Evolutionary conservation across 1,140 invertebrate genomes (phyloP), one percentile per base, ranked within the genome.

Genomic region (Formica selysi): DNA sequence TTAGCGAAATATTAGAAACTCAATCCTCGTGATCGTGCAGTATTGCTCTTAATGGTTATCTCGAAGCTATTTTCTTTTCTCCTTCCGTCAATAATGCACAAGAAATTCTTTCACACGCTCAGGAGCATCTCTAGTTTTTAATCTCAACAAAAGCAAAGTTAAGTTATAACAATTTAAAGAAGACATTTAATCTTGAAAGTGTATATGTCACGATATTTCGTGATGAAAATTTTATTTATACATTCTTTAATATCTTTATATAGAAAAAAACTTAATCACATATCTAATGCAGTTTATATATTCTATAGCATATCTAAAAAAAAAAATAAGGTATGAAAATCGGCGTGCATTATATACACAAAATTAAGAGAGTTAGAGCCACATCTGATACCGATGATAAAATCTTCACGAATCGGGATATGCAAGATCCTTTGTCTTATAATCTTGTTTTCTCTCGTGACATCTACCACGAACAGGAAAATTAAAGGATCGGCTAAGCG

Each of bases 1-100:
- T 85, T 86, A 86, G 76, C 67, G 76, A 70, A 54, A 85, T 79
- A 81, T 81, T 86, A 81, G 85, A 86, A 86, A 86, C 76, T 71
- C 65, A 57, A 85, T 85, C 83, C 61, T 68, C 26, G 62, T 80
- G 79, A 81, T 76, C 61, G 59, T 73, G 68, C 74, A 61, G 38
- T 81, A 59, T 81, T 73, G 54, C 26, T 48, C 62, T 79, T 80
- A 85, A 85, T 84, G 76, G 74, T 62, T 79, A 79, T 67, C 26
- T 85, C 62, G 61, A 67, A 38, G 13, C 36, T 38, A 67, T 76
- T 51, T 80, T 67, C 61, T 67, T 59, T 48, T 36, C 36, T 32
- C 19, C 11, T 7, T 19, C 19, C 79, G 38, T 51, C 68, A 7
- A 73, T 81, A 44, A 81, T 36, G 19, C 13, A 38, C 38, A 32